Percentiles rank a stretch among this genome's conserved stretches.
These are phyloP conservation scores for Meles meles DNA, from an alignment of 2,113 vertebrate species.

Conservation along the genomic window DNA sequence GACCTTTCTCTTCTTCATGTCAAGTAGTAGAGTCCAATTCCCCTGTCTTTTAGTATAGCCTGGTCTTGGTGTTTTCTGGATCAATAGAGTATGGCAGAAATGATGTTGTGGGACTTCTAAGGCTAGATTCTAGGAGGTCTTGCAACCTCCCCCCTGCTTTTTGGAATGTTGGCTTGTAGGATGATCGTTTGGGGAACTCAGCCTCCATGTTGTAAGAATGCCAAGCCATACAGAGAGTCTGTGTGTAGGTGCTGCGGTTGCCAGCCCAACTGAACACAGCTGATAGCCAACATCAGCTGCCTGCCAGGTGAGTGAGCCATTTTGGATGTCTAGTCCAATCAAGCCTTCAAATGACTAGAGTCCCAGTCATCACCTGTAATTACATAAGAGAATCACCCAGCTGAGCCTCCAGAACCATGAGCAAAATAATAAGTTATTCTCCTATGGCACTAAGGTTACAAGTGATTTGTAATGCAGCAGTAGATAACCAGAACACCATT, in stretches of 20 bases:
- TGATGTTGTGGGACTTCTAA: background rate
- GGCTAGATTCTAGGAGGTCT: background rate
- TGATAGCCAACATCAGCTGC: background rate
- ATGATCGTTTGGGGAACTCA: background rate
- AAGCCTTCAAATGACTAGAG: background rate
- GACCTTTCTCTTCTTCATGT: background rate
- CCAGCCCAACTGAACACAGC: background rate
- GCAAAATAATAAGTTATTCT: background rate
- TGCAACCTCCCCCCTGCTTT: background rate
- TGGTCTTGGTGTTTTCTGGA: background rate
- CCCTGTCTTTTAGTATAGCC: background rate
- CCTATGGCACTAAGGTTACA: background rate
- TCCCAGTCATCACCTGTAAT: background rate
- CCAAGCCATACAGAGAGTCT: background rate
- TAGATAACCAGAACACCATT: background rate
- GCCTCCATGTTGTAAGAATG: background rate
- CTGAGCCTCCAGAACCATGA: background rate
- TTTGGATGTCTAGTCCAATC: background rate
- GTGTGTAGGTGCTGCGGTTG: background rate
- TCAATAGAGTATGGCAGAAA: background rate
- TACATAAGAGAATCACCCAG: background rate
- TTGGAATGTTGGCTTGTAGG: background rate
- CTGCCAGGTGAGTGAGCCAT: background rate
- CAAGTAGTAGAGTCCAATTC: background rate
- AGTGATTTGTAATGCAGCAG: background rate